Base-by-base conservation (phyloP, 1,140 invertebrate genomes). In the Metopolophium dirhodum region DNA sequence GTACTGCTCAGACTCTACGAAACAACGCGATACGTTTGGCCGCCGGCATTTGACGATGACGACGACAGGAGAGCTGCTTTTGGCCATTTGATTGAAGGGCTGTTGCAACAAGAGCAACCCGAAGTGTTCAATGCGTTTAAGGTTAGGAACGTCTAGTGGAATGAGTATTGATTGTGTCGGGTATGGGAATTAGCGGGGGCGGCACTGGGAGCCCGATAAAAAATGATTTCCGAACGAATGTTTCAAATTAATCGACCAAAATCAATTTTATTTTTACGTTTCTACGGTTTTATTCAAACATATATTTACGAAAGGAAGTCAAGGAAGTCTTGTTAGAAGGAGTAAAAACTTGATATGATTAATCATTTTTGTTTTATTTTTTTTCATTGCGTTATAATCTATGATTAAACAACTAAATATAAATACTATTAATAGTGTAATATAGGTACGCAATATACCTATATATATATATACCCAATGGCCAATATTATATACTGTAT, bases 61-160 rank as follows among this genome's bases (percentile, higher is more conserved):
- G 11, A 35, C 14, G 54, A 90, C 37, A 45, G 54, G 9, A 49
- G 49, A 41, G 77, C 91, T 3, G 82, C 49, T 57, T 93, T 54
- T 26, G 91, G 91, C 0, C 77, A 93, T 93, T 23, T 85, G 82
- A 47, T 93, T 14, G 91, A 93, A 51, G 49, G n/a, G 8, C 20
- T 93, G 9, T 85, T 93, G 49, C 91, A 86, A 57, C 77, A 51
- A 51, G 91, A 93, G 54, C 49, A 41, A 41, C 91, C 91, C 37
- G 91, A 93, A 85, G 77, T 93, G 47, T n/a, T 86, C 49, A 93
- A 93, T 35, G 77, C 82, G 7, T 93, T 93, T 54, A 93, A 86
- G 91, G 91, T 93, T 20, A 61, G 54, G 20, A 37, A 83, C 20
- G 20, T 37, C 18, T 11, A 7, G 35, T 6, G 7, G 7, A 37